A percentile compares a stretch with the other conserved stretches of the same genome.
Evolutionary conservation across 2,797 vertebrate genomes (phyloP).

Genomic region (Avahi laniger): DNA sequence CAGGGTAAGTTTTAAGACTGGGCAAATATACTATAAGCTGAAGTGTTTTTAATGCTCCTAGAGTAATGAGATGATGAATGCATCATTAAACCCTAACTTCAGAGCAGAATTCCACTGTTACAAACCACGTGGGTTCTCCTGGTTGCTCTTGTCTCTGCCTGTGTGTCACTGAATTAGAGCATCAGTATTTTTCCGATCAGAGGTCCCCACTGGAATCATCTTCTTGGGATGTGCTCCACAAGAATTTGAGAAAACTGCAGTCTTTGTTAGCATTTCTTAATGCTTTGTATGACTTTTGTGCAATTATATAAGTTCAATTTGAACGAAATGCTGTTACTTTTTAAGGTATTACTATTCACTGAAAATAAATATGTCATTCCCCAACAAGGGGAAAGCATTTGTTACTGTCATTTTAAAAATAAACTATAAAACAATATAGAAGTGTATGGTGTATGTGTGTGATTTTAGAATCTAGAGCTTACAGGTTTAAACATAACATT

Average conservation of each 20-base stretch:
- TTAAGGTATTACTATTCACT: conserved; percentile 18
- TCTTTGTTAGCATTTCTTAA: conserved; percentile 32
- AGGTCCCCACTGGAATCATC: neutral
- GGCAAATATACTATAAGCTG: neutral
- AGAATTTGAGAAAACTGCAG: neutral
- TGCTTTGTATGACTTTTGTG: conserved; percentile 46
- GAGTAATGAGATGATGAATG: neutral
- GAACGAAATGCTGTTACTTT: conserved; percentile 73
- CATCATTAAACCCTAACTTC: neutral
- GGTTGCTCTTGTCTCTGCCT: neutral
- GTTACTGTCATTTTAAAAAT: conserved; percentile 67
- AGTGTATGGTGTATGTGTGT: neutral
- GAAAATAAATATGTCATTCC: conserved; percentile 34
- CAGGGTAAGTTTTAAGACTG: neutral
- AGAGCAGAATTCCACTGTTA: neutral
- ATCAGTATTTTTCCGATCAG: neutral
- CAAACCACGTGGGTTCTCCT: neutral
- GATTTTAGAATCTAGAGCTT: conserved; percentile 10
- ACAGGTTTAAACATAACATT: conserved; percentile 4
- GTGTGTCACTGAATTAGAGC: neutral
- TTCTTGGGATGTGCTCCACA: neutral
- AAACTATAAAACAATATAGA: conserved; percentile 43
- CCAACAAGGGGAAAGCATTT: conserved; percentile 40
- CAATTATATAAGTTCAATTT: conserved; percentile 53
- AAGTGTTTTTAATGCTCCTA: neutral